These are phyloP conservation scores for Bothrops jararaca DNA, from an alignment of 2,113 vertebrate genomes.

Conservation along the genomic window DNA sequence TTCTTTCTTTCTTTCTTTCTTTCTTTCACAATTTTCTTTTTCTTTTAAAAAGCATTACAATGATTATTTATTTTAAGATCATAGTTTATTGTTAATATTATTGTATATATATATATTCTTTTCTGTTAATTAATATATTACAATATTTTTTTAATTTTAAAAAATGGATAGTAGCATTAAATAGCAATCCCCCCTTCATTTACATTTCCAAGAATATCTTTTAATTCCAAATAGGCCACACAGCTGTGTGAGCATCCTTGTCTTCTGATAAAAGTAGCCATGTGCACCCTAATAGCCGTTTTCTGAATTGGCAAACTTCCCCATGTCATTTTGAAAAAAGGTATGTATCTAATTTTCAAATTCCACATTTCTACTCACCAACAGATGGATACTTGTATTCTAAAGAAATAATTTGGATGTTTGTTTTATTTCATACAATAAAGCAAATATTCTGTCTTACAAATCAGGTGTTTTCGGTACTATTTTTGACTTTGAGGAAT, in stretches of 20 bases:
- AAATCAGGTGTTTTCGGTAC: background rate
- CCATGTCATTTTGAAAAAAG: background rate
- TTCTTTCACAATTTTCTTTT: background rate
- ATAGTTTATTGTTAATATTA: background rate
- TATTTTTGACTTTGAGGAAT: background rate
- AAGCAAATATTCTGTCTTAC: slow-evolving; percentile 18
- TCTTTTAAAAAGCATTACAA: background rate
- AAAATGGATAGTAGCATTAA: background rate
- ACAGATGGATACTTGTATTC: background rate
- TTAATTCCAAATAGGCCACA: background rate
- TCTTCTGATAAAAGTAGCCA: background rate
- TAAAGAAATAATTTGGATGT: background rate
- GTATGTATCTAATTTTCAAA: background rate
- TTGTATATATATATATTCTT: background rate
- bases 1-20: background rate
- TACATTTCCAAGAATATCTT: background rate
- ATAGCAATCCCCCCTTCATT: background rate
- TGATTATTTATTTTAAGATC: background rate
- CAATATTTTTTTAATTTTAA: background rate
- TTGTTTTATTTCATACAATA: background rate
- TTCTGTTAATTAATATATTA: background rate
- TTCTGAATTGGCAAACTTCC: background rate
- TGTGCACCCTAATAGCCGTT: background rate
- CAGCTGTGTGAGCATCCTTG: background rate
- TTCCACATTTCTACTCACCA: background rate